Percentiles rank a stretch among this genome's conserved stretches.
Evolutionary conservation across 2,888 invertebrate species (phyloP).

Genomic region (Lathronympha strigana): DNA sequence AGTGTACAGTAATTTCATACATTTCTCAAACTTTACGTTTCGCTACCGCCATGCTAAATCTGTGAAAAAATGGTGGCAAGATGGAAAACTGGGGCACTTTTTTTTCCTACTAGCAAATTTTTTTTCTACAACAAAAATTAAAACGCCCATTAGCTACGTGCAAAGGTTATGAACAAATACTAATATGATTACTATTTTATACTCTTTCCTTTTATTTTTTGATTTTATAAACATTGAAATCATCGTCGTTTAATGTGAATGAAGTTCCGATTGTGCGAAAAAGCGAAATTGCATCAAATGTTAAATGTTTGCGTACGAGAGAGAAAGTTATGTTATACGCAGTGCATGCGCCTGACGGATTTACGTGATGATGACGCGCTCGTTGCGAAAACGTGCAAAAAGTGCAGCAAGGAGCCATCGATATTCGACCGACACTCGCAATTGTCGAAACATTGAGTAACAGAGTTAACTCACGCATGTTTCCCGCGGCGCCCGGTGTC

Average conservation of each 20-base stretch:
- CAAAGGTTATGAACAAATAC: too few species aligned
- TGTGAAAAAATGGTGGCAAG: too few species aligned
- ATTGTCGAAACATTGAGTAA: conserved; percentile 35
- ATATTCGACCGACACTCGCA: conserved; percentile 21
- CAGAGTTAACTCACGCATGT: conserved; percentile 13
- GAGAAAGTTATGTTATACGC: conserved; percentile 68
- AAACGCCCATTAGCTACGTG: too few species aligned
- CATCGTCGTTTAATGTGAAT: neutral
- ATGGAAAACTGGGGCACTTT: too few species aligned
- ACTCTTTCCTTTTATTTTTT: neutral
- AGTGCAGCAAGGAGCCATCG: conserved; percentile 40
- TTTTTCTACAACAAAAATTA: too few species aligned
- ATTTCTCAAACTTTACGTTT: too few species aligned
- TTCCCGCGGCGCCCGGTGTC: conserved; percentile 6
- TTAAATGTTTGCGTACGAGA: conserved; percentile 64
- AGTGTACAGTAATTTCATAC: too few species aligned
- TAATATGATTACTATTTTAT: too few species aligned
- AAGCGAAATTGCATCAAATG: conserved; percentile 68
- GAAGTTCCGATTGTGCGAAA: conserved; percentile 55
- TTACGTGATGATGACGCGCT: conserved; percentile 63
- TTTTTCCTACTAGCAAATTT: too few species aligned
- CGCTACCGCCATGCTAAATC: too few species aligned
- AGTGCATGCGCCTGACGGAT: conserved; percentile 59
- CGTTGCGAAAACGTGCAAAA: conserved; percentile 62
- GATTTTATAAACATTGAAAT: too few species aligned